A percentile compares a stretch with the other conserved stretches of the same genome.
phyloP scores from a whole-genome alignment of 2,113 vertebrate genomes.

The Saccopteryx leptura region DNA sequence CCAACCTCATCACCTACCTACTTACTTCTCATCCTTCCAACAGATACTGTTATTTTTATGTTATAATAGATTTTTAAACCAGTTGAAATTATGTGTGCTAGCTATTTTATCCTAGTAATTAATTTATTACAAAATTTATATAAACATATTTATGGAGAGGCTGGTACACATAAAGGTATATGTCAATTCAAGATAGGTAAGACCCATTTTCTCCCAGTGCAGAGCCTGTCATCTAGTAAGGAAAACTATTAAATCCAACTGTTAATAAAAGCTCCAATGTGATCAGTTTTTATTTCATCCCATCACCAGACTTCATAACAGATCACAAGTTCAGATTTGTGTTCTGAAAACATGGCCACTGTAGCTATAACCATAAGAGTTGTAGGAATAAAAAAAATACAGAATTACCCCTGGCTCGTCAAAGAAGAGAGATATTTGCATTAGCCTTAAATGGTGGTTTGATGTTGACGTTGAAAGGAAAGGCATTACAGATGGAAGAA shows the following conservation, averaged over 20 bases:
- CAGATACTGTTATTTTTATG: neutral
- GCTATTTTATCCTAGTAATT: neutral
- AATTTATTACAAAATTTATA: constrained; percentile 24
- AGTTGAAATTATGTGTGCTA: neutral
- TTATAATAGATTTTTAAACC: neutral
- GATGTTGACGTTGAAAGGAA: neutral
- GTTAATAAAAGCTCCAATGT: neutral
- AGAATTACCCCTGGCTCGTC: neutral
- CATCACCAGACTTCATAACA: neutral
- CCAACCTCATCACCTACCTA: neutral
- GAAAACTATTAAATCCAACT: constrained; percentile 15
- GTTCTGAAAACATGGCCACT: neutral
- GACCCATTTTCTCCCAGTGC: neutral
- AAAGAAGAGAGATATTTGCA: neutral
- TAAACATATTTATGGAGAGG: constrained; percentile 7
- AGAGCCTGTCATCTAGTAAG: neutral
- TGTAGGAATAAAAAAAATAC: neutral
- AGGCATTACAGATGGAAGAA: too few relatives aligned
- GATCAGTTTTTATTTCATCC: neutral
- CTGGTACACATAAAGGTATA: neutral
- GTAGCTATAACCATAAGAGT: neutral
- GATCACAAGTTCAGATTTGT: neutral
- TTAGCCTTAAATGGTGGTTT: neutral
- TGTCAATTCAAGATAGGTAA: neutral
- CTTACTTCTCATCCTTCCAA: neutral